phyloP scores from a whole-genome alignment of 1,140 invertebrate genomes.

The Hormaphis cornu region DNA sequence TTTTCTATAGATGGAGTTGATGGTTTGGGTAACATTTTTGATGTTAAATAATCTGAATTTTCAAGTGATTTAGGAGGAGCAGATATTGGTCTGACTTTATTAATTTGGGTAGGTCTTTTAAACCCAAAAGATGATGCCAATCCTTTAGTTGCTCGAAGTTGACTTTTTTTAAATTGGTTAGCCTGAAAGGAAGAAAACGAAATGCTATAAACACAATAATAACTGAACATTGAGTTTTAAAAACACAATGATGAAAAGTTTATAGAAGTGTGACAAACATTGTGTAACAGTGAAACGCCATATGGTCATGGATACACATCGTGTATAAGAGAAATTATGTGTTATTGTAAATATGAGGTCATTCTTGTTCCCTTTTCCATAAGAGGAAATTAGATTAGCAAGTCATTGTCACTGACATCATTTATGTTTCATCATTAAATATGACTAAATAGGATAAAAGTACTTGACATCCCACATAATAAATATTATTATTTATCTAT shows the following conservation, averaged over 20 bases:
- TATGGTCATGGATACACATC: conserved; percentile 11
- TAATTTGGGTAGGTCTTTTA: not conserved
- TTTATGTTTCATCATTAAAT: conserved; percentile 6
- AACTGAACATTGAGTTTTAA: not conserved
- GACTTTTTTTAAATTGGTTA: not conserved
- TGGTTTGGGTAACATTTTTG: conserved; percentile 3
- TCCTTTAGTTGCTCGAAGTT: not conserved
- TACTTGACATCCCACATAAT: too few relatives aligned
- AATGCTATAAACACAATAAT: not conserved
- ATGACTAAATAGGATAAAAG: too few relatives aligned
- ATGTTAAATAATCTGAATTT: not conserved
- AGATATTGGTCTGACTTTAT: conserved; percentile 9
- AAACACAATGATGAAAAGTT: not conserved
- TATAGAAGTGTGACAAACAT: not conserved
- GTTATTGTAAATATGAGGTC: conserved; percentile 6
- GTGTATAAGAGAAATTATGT: not conserved
- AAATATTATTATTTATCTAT: not conserved
- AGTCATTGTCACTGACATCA: conserved; percentile 17
- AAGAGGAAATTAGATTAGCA: conserved; percentile 12
- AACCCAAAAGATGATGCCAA: conserved; percentile 19
- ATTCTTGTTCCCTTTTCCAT: conserved; percentile 7
- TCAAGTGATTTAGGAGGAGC: not conserved
- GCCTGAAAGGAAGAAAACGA: not conserved
- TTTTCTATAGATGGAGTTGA: not conserved
- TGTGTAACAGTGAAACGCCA: not conserved